Conservation (phyloP, 92 coral and sea anemone species). For the Zoanthus gigantus region DNA sequence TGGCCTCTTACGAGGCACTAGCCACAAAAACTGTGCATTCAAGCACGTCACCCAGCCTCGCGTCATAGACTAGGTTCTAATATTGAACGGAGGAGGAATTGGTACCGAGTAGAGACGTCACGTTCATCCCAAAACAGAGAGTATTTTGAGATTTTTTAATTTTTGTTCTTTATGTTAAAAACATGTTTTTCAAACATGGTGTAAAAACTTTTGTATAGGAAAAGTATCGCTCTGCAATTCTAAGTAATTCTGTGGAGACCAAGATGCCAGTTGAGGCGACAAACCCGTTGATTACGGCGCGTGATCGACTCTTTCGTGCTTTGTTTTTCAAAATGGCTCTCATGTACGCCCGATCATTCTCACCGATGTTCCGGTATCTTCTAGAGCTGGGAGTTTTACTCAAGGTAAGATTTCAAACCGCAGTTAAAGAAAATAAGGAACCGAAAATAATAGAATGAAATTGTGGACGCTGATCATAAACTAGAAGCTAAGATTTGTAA, state of each 20-base stretch:
- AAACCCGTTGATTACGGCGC: constrained; percentile 93
- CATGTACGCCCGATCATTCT: constrained; percentile 95
- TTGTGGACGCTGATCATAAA: not conserved
- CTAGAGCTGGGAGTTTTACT: constrained; percentile 92
- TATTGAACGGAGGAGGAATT: not conserved
- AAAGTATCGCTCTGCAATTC: not conserved
- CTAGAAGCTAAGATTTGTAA: not conserved
- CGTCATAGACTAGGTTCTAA: not conserved
- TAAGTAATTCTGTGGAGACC: not conserved
- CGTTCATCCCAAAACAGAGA: constrained; percentile 38
- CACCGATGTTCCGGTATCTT: constrained; percentile 87
- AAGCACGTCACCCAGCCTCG: too few relatives aligned
- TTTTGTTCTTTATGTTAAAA: not conserved
- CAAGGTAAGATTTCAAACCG: constrained; percentile 69
- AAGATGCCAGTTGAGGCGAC: constrained; percentile 97
- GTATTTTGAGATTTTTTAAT: not conserved
- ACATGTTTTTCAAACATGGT: constrained; percentile 13
- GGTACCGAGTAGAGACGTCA: constrained; percentile 41
- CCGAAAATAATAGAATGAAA: not conserved
- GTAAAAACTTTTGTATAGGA: not conserved
- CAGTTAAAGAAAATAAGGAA: not conserved
- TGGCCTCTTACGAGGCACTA: too few relatives aligned
- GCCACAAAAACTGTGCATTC: too few relatives aligned
- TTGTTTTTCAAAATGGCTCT: constrained; percentile 99
- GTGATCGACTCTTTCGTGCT: constrained; percentile 97